A percentile compares a stretch with the other conserved stretches of the same genome.
Evolutionary conservation across 2,113 vertebrate species (phyloP).

Genomic region (Hipposideros armiger): DNA sequence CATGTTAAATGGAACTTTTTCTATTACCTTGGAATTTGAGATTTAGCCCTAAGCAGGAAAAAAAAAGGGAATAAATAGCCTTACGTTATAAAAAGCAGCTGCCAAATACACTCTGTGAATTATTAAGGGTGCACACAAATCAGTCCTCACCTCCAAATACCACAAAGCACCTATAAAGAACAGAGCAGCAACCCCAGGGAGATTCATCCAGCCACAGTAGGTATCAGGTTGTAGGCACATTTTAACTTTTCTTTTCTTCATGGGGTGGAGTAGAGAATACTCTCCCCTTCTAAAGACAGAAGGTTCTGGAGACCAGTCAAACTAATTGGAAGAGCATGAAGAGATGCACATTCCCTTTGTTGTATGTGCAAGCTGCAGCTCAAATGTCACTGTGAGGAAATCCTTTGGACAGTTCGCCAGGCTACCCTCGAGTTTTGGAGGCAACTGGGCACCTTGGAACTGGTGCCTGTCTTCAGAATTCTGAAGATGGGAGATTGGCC

Average conservation of each 20-base stretch:
- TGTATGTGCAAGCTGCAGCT: background rate
- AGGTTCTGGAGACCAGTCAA: background rate
- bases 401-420: background rate
- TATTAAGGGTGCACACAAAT: constrained; percentile 36
- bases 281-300: background rate
- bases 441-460: background rate
- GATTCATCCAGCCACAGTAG: background rate
- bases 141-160: background rate
- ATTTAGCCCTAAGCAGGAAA: background rate
- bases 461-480: background rate
- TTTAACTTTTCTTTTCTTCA: background rate
- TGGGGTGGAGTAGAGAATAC: too few relatives aligned
- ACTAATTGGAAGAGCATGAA: background rate
- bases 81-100: constrained; percentile 14
- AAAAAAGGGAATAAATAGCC: background rate
- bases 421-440: background rate
- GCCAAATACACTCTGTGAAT: background rate
- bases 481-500: background rate
- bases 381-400: background rate
- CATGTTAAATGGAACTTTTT: background rate
- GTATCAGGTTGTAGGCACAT: background rate
- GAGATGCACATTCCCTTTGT: background rate
- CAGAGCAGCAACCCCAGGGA: background rate
- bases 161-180: background rate
- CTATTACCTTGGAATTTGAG: constrained; percentile 5